Base-by-base conservation (phyloP, 2,888 invertebrate genomes). In the Anarsia innoxiella region DNA sequence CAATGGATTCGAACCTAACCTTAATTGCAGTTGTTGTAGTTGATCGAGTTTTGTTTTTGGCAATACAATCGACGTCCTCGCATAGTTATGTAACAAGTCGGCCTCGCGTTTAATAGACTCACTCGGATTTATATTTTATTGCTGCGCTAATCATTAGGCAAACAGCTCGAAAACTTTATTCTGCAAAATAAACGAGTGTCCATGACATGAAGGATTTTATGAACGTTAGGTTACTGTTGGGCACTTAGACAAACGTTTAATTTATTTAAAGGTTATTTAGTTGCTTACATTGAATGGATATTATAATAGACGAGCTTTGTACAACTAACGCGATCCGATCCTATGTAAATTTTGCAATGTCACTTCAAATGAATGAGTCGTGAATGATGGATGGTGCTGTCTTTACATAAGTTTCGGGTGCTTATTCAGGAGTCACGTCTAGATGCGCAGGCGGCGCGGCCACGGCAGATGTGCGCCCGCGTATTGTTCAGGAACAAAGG, bases 401-500 rank as follows among this genome's bases (percentile, higher is more conserved):
- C n/a, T 57, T 46, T 44, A 59, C 48, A 52, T 35, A 53, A 48
- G 51, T 45, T 26, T 54, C 56, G 53, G 53, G 52, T 54, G 49
- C 45, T 53, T 65, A 55, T 43, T 41, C 48, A 43, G 49, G 41
- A 52, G 52, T 40, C 27, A 32, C 39, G 39, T 43, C 52, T n/a
- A n/a, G n/a, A n/a, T n/a, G n/a, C n/a, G 54, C 42, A 49, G 45
- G 59, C 49, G 58, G 74, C 61, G 73, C 67, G 72, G 72, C 70
- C 66, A 67, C 69, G 72, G 78, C 83, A 82, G 82, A 83, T 82
- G 80, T 72, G 71, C 67, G 65, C 59, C 50, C 52, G 53, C 55
- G 62, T 68, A 78, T 83, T 80, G 83, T 83, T 58, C 51, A 48
- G 60, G 71, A n/a, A 83, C 82, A 83, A 84, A 84, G 59, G 79